Evolutionary conservation across 2,888 invertebrate species (phyloP), one percentile per base, ranked within the genome.

Genomic region (Lamproptera curius): DNA sequence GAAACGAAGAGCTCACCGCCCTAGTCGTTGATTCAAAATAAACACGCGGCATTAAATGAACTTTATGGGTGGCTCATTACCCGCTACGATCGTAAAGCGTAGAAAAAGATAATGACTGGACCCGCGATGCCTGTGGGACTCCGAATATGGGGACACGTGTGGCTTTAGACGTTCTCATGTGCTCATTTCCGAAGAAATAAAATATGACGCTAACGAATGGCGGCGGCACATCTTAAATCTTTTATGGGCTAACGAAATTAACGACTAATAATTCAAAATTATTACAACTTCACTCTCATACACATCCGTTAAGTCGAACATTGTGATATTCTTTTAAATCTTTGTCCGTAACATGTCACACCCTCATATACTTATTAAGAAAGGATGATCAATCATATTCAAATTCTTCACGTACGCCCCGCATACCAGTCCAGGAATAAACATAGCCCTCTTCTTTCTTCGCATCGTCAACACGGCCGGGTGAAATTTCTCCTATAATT

Each of bases 401-500:
- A 14, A 11, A 48, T 9, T 37, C 33, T 16, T 33, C 38, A 39
- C 13, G 16, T 28, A 41, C 16, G 34, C 13, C 16, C 13, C 31
- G 31, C 11, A 33, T 33, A 38, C 28, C 17, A 20, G 13, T 20
- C 26, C 38, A 26, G 36, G 46, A 54, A 58, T 55, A 54, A 31
- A 33, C 16, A 13, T 6, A 42, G 44, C 52, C 42, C 39, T 52
- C 41, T 37, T 54, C 52, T 48, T 6, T 46, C 39, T 50, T 55
- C 82, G 74, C 70, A 51, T 63, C 75, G 73, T 83, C 68, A 72
- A 69, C 73, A 70, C 63, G 51, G 47, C 55, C 51, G 57, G 63
- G 65, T 59, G 61, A 67, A 67, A 70, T 65, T 62, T 52, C 62
- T 56, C 68, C 75, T 82, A 80, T 79, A 76, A 77, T 80, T 83